phyloP scores from a whole-genome alignment of 2,113 vertebrate species.

The Seriola rivoliana region DNA sequence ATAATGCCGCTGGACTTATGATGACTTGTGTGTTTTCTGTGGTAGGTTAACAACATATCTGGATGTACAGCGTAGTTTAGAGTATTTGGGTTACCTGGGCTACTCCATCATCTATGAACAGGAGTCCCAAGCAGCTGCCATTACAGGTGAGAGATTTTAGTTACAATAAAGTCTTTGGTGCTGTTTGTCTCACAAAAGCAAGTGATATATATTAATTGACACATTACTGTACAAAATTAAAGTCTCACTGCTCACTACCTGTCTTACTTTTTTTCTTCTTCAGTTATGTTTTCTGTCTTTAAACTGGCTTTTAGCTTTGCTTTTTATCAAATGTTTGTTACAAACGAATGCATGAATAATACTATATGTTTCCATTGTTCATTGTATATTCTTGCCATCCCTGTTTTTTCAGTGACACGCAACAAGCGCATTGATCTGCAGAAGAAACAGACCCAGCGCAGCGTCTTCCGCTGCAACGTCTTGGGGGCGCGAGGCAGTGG shows the following conservation, averaged over 20 bases:
- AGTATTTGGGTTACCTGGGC: conserved; percentile 96
- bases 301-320: background rate
- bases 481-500: conserved; percentile 91
- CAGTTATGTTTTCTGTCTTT: background rate
- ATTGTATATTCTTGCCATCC: background rate
- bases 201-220: background rate
- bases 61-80: conserved; percentile 96
- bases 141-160: conserved; percentile 86
- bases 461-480: conserved; percentile 96
- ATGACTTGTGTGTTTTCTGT: conserved; percentile 13
- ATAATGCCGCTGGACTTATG: background rate
- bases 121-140: conserved; percentile 95
- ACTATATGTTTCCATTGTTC: background rate
- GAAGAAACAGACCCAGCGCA: conserved; percentile 98
- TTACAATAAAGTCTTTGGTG: background rate
- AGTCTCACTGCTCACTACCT: background rate
- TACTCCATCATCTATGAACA: conserved; percentile 98
- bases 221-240: background rate
- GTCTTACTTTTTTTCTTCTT: too few relatives aligned
- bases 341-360: background rate
- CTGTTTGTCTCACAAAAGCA: background rate
- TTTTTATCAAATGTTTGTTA: background rate
- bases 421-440: conserved; percentile 98
- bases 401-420: conserved; percentile 89
- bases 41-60: conserved; percentile 95